Evolutionary conservation across 2,113 vertebrate genomes (phyloP).

Genomic region (Takifugu bimaculatus): DNA sequence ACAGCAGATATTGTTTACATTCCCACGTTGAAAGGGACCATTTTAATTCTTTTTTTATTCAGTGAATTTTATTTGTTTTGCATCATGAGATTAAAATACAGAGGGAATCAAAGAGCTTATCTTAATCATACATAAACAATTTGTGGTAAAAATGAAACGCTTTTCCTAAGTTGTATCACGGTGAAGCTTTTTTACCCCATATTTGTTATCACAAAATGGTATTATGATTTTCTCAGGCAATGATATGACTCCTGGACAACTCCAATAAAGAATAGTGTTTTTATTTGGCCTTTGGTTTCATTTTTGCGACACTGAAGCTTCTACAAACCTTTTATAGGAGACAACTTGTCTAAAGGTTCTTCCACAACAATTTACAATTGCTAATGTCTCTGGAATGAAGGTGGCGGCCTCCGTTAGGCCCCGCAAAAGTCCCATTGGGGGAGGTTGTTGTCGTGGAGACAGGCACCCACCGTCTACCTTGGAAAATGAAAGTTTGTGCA

Average conservation of each 20-base stretch:
- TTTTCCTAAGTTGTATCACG: neutral
- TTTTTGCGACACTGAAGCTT: neutral
- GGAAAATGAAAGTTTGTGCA: no score
- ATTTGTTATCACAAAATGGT: slow-evolving; percentile 2
- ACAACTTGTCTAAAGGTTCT: neutral
- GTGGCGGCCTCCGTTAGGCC: no score
- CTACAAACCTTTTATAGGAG: neutral
- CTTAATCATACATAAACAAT: no score
- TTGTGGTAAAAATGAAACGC: no score
- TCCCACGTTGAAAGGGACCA: slow-evolving; percentile 26
- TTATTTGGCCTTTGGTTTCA: neutral
- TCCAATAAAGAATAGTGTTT: slow-evolving; percentile 11
- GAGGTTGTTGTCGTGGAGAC: no score
- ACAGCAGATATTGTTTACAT: slow-evolving; percentile 45
- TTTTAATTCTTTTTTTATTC: slow-evolving; percentile 6
- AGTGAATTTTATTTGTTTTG: neutral
- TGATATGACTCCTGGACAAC: neutral
- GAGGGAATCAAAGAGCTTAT: neutral
- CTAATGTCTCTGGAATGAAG: slow-evolving; percentile 14
- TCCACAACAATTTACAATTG: neutral
- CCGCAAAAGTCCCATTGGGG: no score
- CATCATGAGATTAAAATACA: no score
- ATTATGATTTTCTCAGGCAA: neutral
- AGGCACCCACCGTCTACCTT: no score
- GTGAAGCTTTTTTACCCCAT: neutral